phyloP scores from a whole-genome alignment of 2,113 vertebrate species.

The Sakesphorus luctuosus region DNA sequence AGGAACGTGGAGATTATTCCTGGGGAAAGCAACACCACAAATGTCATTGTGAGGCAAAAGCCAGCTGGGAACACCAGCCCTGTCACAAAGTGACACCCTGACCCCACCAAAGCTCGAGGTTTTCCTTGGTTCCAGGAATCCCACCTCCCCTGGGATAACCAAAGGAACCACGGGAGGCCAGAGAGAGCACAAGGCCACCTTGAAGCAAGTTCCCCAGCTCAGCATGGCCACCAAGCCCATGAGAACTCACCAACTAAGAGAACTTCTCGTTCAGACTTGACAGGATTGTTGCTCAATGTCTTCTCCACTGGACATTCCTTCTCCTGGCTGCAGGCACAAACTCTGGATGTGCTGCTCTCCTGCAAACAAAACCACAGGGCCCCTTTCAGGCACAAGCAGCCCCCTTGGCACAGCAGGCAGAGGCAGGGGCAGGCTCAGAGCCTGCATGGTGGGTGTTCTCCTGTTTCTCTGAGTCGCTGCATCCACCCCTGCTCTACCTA shows the following conservation, averaged over 20 bases:
- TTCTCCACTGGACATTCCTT: slow-evolving; percentile 84
- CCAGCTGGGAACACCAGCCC: background rate
- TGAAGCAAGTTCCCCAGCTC: background rate
- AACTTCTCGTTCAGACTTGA: slow-evolving; percentile 91
- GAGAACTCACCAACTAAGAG: slow-evolving; percentile 87
- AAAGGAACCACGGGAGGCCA: background rate
- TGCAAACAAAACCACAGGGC: background rate
- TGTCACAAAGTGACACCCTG: background rate
- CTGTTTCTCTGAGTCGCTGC: background rate
- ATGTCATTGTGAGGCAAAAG: background rate
- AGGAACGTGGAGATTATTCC: slow-evolving; percentile 96
- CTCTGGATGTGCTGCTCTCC: slow-evolving; percentile 74
- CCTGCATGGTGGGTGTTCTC: background rate
- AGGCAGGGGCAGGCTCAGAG: background rate
- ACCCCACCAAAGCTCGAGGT: background rate
- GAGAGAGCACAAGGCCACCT: background rate
- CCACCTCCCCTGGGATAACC: background rate
- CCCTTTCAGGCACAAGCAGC: background rate
- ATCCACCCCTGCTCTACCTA: background rate
- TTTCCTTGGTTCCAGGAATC: background rate
- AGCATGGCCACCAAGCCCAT: background rate
- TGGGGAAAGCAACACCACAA: slow-evolving; percentile 58
- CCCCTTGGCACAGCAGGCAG: background rate
- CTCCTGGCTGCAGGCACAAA: slow-evolving; percentile 89
- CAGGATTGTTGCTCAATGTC: slow-evolving; percentile 77